Conservation (phyloP, 1,140 invertebrate genomes). For the Homarus americanus region DNA sequence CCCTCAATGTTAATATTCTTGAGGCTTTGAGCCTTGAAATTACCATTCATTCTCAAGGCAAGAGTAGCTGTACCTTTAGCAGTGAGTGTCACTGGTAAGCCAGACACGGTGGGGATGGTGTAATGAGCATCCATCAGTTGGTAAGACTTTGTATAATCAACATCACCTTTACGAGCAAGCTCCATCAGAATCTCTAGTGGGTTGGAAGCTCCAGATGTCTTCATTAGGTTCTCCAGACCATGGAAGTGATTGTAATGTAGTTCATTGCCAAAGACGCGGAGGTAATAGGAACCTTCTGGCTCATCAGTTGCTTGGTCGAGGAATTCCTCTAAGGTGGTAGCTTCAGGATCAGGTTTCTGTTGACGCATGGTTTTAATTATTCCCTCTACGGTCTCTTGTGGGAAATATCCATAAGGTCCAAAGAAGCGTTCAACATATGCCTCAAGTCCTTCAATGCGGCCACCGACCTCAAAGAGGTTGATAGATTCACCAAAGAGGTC, state of each 20-base stretch:
- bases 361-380: constrained; percentile 80
- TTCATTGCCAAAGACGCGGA: constrained; percentile 82
- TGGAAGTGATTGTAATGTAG: constrained; percentile 78
- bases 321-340: constrained; percentile 66
- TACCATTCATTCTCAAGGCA: constrained; percentile 84
- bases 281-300: constrained; percentile 76
- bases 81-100: constrained; percentile 86
- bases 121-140: constrained; percentile 88
- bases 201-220: constrained; percentile 10
- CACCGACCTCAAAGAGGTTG: constrained; percentile 90
- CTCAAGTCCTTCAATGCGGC: constrained; percentile 92
- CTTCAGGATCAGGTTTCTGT: constrained; percentile 65
- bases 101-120: constrained; percentile 88
- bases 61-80: constrained; percentile 85
- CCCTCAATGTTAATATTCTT: constrained; percentile 82
- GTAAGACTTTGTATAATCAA: constrained; percentile 78
- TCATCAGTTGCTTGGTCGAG: constrained; percentile 72
- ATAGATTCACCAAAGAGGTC: constrained; percentile 91
- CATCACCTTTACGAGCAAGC: constrained; percentile 57
- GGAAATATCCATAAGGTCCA: constrained; percentile 86
- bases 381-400: constrained; percentile 78
- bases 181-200: constrained; percentile 62
- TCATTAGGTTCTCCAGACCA: constrained; percentile 54
- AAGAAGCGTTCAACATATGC: constrained; percentile 89
- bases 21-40: constrained; percentile 84